These are phyloP conservation scores for Hylia prasina DNA, from an alignment of 2,113 vertebrate genomes.

Conservation along the genomic window DNA sequence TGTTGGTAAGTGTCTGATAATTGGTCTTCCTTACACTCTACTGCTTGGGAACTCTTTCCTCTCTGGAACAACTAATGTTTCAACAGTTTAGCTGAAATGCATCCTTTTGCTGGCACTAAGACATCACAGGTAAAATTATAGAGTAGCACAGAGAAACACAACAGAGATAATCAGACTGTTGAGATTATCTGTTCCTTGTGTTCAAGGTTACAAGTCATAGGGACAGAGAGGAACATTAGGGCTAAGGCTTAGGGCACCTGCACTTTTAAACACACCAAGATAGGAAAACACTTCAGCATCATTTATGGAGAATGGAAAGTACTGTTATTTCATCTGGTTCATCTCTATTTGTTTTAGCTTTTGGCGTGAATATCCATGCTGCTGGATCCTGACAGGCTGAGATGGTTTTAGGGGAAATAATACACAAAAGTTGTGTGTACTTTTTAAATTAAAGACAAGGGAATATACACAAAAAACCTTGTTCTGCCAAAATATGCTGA, in stretches of 20 bases:
- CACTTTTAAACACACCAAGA: not conserved
- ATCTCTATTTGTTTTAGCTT: conserved; percentile 53
- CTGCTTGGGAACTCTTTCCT: not conserved
- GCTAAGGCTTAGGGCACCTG: conserved; percentile 15
- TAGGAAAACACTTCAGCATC: conserved; percentile 3
- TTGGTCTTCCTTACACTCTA: not conserved
- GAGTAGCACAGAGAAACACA: not conserved
- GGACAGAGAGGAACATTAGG: not conserved
- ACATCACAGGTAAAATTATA: conserved; percentile 39
- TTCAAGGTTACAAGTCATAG: conserved; percentile 33
- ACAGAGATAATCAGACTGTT: conserved; percentile 39
- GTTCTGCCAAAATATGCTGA: not conserved
- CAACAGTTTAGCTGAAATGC: conserved; percentile 4
- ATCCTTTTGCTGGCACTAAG: not conserved
- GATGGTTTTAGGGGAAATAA: not conserved
- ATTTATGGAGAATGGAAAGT: conserved; percentile 34
- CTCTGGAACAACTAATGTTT: not conserved
- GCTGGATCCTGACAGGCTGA: not conserved
- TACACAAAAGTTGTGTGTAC: not conserved
- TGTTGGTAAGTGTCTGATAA: not conserved
- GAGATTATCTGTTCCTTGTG: conserved; percentile 8
- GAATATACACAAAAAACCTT: not conserved
- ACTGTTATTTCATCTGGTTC: conserved; percentile 45
- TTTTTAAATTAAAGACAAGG: not conserved
- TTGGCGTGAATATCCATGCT: not conserved